Evolutionary conservation across 2,113 vertebrate genomes (phyloP).

Genomic region (Oncorhynchus nerka): DNA sequence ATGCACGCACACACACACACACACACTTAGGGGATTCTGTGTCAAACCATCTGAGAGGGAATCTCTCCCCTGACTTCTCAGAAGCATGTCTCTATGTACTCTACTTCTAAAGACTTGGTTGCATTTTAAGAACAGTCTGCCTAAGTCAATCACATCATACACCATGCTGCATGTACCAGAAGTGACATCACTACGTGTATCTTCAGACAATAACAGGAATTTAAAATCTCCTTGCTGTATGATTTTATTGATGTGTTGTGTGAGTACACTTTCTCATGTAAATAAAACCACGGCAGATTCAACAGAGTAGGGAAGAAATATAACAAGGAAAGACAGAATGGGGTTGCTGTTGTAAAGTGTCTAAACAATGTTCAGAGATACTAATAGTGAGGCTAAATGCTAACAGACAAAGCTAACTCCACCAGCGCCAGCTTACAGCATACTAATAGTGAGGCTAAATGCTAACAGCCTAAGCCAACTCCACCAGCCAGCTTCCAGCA

Average conservation of each 20-base stretch:
- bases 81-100: neutral
- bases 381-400: neutral
- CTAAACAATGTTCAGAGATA: neutral
- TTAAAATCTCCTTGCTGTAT: neutral
- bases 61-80: neutral
- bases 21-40: neutral
- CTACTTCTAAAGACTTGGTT: conserved; percentile 9
- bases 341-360: neutral
- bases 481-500: too few relatives aligned
- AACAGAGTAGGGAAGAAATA: neutral
- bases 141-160: neutral
- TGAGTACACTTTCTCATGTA: neutral
- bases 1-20: too few relatives aligned
- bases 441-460: neutral
- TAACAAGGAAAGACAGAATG: neutral
- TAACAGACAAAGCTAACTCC: neutral
- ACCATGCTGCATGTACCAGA: neutral
- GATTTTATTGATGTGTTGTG: neutral
- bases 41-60: neutral
- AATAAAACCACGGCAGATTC: neutral
- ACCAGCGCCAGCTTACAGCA: neutral
- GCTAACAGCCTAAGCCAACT: too few relatives aligned
- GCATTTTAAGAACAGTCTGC: neutral
- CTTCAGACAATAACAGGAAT: neutral
- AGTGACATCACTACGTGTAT: neutral